Evolutionary conservation across 1,140 invertebrate genomes (phyloP).

Genomic region (Hirudo medicinalis): DNA sequence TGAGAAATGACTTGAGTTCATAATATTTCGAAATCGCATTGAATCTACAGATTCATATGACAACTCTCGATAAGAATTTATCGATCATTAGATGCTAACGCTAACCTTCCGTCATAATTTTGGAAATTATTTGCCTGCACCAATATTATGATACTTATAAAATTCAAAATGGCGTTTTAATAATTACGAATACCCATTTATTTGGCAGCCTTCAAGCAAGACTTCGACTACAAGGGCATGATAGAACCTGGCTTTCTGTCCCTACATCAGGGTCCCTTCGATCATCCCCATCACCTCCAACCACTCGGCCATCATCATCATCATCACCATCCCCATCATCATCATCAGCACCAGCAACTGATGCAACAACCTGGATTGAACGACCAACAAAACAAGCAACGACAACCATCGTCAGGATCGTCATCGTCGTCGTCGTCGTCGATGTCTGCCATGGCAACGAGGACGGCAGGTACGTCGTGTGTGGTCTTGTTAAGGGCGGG

Average conservation of each 20-base stretch:
- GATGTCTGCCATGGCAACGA: neutral
- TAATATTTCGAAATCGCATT: too few species aligned
- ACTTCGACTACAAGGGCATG: slow-evolving; percentile 6
- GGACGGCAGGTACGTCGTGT: neutral
- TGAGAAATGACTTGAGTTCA: too few species aligned
- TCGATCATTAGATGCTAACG: too few species aligned
- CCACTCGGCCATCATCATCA: neutral
- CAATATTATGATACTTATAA: too few species aligned
- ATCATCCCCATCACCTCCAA: slow-evolving; percentile 3
- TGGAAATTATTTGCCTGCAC: too few species aligned
- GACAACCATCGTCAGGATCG: neutral
- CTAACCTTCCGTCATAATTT: too few species aligned
- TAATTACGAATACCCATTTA: neutral
- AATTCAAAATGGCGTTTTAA: too few species aligned
- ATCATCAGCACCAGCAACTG: neutral
- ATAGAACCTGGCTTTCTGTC: neutral
- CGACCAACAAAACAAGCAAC: neutral
- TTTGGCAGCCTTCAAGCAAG: slow-evolving; percentile 5
- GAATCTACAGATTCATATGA: too few species aligned
- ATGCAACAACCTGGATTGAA: neutral
- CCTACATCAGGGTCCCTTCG: neutral
- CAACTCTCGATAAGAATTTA: too few species aligned
- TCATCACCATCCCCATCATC: slow-evolving; percentile 1
- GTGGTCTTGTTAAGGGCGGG: neutral
- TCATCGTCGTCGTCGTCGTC: slow-evolving; percentile 8